Evolutionary conservation across 1,140 invertebrate species (phyloP), one percentile per base, ranked within the genome.

Genomic region (Dreissena rostriformis): DNA sequence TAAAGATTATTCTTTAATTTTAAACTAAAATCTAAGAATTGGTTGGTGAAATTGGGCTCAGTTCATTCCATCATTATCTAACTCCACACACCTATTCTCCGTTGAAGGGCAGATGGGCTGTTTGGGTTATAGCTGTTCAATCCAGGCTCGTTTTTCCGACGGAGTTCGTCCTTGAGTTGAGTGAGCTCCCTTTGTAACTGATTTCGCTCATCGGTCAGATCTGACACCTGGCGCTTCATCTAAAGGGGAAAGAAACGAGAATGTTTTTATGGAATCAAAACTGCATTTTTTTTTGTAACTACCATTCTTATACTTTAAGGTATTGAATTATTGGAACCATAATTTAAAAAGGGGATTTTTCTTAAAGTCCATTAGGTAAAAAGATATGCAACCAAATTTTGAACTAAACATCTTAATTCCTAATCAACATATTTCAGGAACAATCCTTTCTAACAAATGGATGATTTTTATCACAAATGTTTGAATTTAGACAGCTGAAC

Each of bases 141-240:
- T 15, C 85, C 81, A 15, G 78, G 61, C 52, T 82, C 52, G 8
- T 55, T 26, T 22, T 80, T 15, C 52, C 24, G 71, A 52, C 90
- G 74, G 11, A 91, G 29, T 24, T 89, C 75, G 19, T 91, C 88
- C 52, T 86, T 79, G 22, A 93, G 67, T 55, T 84, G 88, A 12
- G 87, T 86, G 0, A 93, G 86, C 79, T 93, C 90, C 6, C 66
- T 82, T 17, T 89, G 87, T 63, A 93, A 76, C 24, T 87, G 89
- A 49, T 93, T 91, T 70, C 91, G 92, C 74, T 93, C 92, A 61
- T 83, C 77, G 19, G 74, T 76, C 53, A 92, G 80, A 19, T 90
- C 86, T 17, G 88, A 77, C 26, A 84, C 87, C 57, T 88, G 80
- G 22, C 86, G 85, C 66, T 91, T 89, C 55, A 85, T 24, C 90